Evolutionary conservation across 2,888 invertebrate genomes (phyloP), one percentile per base, ranked within the genome.

Genomic region (Oxyscelio sp.): DNA sequence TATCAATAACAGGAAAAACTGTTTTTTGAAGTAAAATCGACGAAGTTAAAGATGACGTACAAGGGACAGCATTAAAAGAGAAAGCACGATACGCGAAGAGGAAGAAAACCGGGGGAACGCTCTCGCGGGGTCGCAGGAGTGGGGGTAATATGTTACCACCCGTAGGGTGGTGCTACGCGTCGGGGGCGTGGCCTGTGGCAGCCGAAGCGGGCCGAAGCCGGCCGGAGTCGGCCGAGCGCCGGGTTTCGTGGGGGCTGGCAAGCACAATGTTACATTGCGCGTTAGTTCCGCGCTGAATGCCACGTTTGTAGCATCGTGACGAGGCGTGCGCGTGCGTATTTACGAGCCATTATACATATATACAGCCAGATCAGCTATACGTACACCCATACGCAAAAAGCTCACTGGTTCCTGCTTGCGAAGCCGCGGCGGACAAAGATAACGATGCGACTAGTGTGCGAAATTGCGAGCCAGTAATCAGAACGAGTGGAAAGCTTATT

Each of bases 281-380:
- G 90, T 93, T 94, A 94, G 94, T 94, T 93, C 90, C 93, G 93
- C 93, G 94, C 93, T 92, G 94, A 94, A 91, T 94, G 94, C 92
- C 94, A 92, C 91, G 92, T 92, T 84, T 93, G 94, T 92, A 91
- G 92, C 90, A 93, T 93, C 94, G 93, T 15, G n/a, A 87, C 87
- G 90, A 90, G 91, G 89, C 56, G 78, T 84, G 79, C 77, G 83
- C 78, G 87, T 85, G 87, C 88, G 87, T 85, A 79, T 87, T 74
- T n/a, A 83, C 59, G 48, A 24, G 34, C 27, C 38, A 11, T 24
- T 17, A 31, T 31, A 38, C 13, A 27, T 54, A 68, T 22, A 68
- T 15, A 54, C 4, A 68, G 5, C 5, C 11, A 34, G 5, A 34
- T 34, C 34, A 34, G 34, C 34, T 0, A n/a, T 13, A 40, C 38